Evolutionary conservation across 2,797 vertebrate genomes (phyloP).

Genomic region (Lacerta bilineata): DNA sequence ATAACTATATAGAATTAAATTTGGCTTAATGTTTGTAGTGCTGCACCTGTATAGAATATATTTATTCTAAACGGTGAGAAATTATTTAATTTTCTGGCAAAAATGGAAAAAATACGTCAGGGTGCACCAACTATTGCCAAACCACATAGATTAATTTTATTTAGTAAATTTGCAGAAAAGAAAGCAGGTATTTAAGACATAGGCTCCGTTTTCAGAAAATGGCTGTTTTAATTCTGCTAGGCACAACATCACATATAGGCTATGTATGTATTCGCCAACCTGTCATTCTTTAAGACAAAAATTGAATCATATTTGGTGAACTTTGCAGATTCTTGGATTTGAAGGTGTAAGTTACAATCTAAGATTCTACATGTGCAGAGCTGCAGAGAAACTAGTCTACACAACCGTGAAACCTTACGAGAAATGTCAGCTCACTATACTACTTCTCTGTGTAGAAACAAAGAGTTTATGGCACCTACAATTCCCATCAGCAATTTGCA

Average conservation of each 20-base stretch:
- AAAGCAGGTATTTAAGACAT: constrained; percentile 38
- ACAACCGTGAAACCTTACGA: neutral
- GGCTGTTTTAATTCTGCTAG: neutral
- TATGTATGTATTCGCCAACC: constrained; percentile 42
- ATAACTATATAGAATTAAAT: neutral
- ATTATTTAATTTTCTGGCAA: constrained; percentile 65
- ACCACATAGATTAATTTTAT: neutral
- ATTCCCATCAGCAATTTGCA: neutral
- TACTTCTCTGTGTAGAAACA: neutral
- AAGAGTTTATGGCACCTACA: neutral
- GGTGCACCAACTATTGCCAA: constrained; percentile 56
- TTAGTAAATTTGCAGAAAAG: constrained; percentile 57
- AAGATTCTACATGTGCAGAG: neutral
- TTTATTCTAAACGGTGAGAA: constrained; percentile 64
- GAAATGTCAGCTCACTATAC: neutral
- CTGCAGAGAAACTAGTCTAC: neutral
- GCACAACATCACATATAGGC: constrained; percentile 27
- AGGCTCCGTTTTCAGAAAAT: constrained; percentile 13
- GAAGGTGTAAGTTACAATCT: constrained; percentile 8
- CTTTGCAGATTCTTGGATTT: constrained; percentile 14
- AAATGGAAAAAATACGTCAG: constrained; percentile 56
- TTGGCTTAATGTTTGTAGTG: constrained; percentile 54
- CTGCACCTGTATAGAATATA: constrained; percentile 58
- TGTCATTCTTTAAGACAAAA: constrained; percentile 35
- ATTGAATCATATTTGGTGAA: constrained; percentile 8